Conservation (phyloP, 2,797 vertebrate species). For the Danio jaintianensis region DNA sequence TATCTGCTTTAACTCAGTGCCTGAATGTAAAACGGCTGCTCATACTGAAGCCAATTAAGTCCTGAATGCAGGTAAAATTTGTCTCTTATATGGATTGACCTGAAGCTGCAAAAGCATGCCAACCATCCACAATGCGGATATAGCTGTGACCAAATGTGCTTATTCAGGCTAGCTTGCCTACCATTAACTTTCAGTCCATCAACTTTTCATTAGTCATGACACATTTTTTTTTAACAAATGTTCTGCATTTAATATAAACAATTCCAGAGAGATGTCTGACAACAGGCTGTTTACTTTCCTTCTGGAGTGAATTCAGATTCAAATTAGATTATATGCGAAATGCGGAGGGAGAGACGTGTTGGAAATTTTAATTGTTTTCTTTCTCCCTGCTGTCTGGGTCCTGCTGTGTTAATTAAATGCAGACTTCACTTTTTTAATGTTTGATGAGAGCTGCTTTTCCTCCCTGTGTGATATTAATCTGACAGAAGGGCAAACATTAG, state of each 20-base stretch:
- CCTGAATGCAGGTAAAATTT: slow-evolving; percentile 24
- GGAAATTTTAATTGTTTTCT: slow-evolving; percentile 55
- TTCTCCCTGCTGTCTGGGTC: slow-evolving; percentile 51
- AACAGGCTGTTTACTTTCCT: slow-evolving; percentile 33
- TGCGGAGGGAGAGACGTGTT: slow-evolving; percentile 36
- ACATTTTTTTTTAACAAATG: slow-evolving; percentile 20
- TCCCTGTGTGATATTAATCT: slow-evolving; percentile 34
- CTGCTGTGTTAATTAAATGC: slow-evolving; percentile 60
- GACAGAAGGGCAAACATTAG: slow-evolving; percentile 39
- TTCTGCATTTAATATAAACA: slow-evolving; percentile 32
- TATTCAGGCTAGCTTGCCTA: slow-evolving; percentile 25
- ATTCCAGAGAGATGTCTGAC: slow-evolving; percentile 15
- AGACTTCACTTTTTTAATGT: slow-evolving; percentile 46
- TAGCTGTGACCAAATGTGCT: slow-evolving; percentile 23
- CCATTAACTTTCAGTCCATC: background rate
- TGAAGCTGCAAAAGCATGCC: background rate
- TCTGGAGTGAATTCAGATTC: slow-evolving; percentile 45
- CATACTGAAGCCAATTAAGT: slow-evolving; percentile 16
- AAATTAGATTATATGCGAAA: slow-evolving; percentile 51
- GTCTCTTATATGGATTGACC: slow-evolving; percentile 4
- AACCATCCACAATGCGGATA: background rate
- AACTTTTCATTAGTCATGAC: slow-evolving; percentile 12
- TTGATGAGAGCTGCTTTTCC: slow-evolving; percentile 48
- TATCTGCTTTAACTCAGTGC: slow-evolving; percentile 52
- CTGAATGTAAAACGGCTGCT: slow-evolving; percentile 34